phyloP scores from a whole-genome alignment of 2,797 vertebrate genomes.

The Peromyscus attwateri region DNA sequence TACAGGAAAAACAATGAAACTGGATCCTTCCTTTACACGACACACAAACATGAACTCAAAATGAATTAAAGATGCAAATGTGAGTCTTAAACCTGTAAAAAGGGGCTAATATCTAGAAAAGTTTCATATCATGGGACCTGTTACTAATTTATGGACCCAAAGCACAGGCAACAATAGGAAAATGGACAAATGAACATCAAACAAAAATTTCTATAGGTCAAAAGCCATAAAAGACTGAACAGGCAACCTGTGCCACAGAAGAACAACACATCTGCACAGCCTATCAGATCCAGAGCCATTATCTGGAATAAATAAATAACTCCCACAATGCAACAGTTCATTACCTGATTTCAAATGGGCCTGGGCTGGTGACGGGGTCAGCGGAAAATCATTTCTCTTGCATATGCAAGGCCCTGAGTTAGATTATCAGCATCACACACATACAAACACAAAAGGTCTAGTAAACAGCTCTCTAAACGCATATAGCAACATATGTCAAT shows the following conservation, averaged over 20 bases:
- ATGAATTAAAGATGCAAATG: conserved; percentile 7
- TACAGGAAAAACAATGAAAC: neutral
- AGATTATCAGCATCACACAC: neutral
- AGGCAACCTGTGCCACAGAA: neutral
- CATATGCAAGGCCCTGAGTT: neutral
- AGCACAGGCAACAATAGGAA: conserved; percentile 1
- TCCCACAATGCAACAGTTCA: conserved; percentile 34
- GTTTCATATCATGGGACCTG: neutral
- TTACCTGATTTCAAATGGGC: neutral
- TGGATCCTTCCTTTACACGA: neutral
- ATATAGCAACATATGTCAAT: neutral
- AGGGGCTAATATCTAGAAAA: neutral
- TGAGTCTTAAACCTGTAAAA: conserved; percentile 3
- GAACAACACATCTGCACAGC: neutral
- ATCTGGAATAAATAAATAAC: neutral
- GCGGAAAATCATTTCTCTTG: neutral
- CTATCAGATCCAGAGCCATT: neutral
- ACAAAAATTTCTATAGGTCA: neutral
- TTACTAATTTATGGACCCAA: conserved; percentile 16
- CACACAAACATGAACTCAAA: conserved; percentile 52
- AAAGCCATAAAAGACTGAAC: neutral
- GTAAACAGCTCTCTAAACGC: neutral
- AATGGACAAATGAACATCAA: neutral
- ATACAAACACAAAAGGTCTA: neutral
- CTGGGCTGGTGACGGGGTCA: neutral